Evolutionary conservation across 2,113 vertebrate genomes (phyloP).

Genomic region (Halichoerus grypus): DNA sequence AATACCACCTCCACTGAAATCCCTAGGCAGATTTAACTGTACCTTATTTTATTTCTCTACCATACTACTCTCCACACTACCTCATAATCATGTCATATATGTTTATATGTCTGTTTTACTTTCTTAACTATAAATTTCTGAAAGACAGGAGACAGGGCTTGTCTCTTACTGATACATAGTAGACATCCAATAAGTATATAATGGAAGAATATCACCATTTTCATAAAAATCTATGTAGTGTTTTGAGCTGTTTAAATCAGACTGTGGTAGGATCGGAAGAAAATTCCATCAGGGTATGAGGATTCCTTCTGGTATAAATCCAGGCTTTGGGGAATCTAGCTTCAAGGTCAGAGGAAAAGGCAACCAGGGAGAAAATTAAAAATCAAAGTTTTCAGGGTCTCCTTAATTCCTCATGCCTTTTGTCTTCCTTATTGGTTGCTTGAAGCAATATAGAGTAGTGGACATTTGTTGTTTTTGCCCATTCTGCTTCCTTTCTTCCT

Average conservation of each 20-base stretch:
- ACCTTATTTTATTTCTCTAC: background rate
- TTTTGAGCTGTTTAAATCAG: background rate
- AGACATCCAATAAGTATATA: background rate
- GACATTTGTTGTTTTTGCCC: background rate
- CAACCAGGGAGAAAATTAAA: background rate
- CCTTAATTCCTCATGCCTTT: background rate
- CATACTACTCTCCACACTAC: background rate
- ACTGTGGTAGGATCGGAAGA: background rate
- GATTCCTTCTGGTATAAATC: background rate
- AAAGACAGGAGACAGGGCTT: background rate
- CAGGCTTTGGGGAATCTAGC: background rate
- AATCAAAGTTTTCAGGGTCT: background rate
- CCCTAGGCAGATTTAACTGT: background rate
- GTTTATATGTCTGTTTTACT: background rate
- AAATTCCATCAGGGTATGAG: background rate
- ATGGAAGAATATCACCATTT: slow-evolving; percentile 17
- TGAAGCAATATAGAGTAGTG: background rate
- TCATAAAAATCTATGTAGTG: slow-evolving; percentile 49
- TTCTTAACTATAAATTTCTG: slow-evolving; percentile 16
- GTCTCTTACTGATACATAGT: slow-evolving; percentile 1
- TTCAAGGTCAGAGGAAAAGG: background rate
- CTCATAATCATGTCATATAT: background rate
- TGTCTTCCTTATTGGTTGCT: background rate
- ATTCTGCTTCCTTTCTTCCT: background rate
- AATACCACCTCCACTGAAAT: background rate